Evolutionary conservation across 1,140 invertebrate species (phyloP).

Genomic region (Dermatophagoides farinae): DNA sequence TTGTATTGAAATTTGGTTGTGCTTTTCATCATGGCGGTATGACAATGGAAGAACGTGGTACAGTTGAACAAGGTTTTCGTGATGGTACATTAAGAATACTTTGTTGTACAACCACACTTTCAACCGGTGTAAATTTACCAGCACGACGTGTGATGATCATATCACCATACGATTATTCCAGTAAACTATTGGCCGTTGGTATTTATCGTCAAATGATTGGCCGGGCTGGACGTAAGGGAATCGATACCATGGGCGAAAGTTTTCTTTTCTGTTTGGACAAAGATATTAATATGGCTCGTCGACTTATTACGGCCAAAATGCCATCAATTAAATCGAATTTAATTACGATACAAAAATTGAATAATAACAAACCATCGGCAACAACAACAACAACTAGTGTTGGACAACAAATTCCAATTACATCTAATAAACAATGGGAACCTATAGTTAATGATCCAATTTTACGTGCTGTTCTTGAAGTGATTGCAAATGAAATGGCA

Average conservation of each 20-base stretch:
- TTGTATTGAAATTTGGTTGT: constrained; percentile 64
- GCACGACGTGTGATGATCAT: constrained; percentile 71
- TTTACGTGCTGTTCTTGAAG: constrained; percentile 41
- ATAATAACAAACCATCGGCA: constrained; percentile 22
- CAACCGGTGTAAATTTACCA: constrained; percentile 88
- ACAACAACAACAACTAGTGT: constrained; percentile 34
- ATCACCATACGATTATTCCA: constrained; percentile 51
- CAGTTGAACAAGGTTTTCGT: constrained; percentile 66
- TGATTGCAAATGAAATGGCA: constrained; percentile 69
- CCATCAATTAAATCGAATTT: constrained; percentile 64
- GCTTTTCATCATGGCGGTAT: constrained; percentile 94
- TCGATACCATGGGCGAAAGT: constrained; percentile 51
- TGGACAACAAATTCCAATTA: not conserved
- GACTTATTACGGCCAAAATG: constrained; percentile 44
- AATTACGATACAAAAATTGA: constrained; percentile 21
- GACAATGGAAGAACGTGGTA: constrained; percentile 86
- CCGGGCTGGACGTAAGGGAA: constrained; percentile 83
- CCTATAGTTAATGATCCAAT: constrained; percentile 23
- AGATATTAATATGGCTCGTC: constrained; percentile 43
- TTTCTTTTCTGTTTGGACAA: constrained; percentile 62
- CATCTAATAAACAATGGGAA: constrained; percentile 25
- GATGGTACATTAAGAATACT: constrained; percentile 50
- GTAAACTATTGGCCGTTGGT: constrained; percentile 51
- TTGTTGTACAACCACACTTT: constrained; percentile 82
- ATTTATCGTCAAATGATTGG: constrained; percentile 94